Evolutionary conservation across 2,888 invertebrate species (phyloP).

Genomic region (Acanthosoma haemorrhoidale): DNA sequence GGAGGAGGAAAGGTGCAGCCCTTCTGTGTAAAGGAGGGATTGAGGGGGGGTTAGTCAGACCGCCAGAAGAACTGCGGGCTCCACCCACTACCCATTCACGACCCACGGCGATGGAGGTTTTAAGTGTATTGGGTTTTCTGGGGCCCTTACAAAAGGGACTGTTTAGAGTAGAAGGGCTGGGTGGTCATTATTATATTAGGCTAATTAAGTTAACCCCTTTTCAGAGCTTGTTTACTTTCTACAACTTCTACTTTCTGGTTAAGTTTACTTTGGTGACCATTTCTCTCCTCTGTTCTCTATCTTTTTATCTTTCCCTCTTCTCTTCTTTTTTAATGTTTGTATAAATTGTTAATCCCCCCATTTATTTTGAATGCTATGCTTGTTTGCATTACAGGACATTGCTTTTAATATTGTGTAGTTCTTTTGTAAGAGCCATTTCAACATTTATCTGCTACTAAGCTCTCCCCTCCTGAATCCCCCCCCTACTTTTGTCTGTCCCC

Average conservation of each 20-base stretch:
- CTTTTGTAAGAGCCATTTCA: too few species aligned
- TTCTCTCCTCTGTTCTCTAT: background rate
- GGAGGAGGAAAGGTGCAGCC: too few species aligned
- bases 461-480: too few species aligned
- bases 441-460: too few species aligned
- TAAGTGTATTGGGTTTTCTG: slow-evolving; percentile 5
- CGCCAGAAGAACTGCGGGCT: too few species aligned
- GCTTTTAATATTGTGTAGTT: too few species aligned
- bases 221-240: slow-evolving; percentile 17
- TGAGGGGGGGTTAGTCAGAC: too few species aligned
- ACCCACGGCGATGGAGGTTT: background rate
- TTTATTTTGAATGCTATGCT: background rate
- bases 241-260: background rate
- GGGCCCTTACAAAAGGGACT: background rate
- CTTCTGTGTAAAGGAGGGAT: too few species aligned
- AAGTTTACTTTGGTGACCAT: background rate
- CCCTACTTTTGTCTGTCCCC: too few species aligned
- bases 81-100: too few species aligned
- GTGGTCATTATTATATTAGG: slow-evolving; percentile 17
- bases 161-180: background rate
- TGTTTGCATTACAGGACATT: too few species aligned
- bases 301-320: background rate
- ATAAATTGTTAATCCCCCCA: background rate
- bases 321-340: background rate
- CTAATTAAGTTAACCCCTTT: slow-evolving; percentile 24